Base-by-base conservation (phyloP, 2,888 invertebrate genomes). In the Litoditis marina region DNA sequence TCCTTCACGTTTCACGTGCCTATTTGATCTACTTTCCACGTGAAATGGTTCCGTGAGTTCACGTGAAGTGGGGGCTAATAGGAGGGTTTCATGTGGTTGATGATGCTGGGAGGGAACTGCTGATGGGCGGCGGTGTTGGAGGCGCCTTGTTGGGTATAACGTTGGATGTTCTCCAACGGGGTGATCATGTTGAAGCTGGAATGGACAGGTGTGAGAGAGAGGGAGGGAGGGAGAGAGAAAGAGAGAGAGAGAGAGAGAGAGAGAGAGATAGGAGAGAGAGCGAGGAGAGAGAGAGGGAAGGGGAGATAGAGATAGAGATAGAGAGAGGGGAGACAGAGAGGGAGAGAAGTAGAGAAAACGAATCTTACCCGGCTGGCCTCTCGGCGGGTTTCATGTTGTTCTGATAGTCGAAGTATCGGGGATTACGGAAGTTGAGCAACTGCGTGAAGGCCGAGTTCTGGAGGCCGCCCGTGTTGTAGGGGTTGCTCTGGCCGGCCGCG, bases 161-260 rank as follows among this genome's bases (percentile, higher is more conserved):
- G 78, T 61, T 81, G 80, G 50, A 81, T 81, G 71, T 79, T 78
- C 65, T 81, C 81, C 65, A 81, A 63, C 22, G 81, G 81, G 3
- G 81, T 81, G 63, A 81, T 82, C 81, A 81, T 81, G 72, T 82
- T 81, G 78, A 81, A 81, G 47, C 78, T 79, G 69, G 46, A 49
- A 66, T 64, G 56, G 2, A 27, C 27, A n/a, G n/a, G n/a, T n/a
- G n/a, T n/a, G n/a, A n/a, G 19, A 13, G 8, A 16, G n/a, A 19
- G 19, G 19, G 47, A 47, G 11, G 19, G 19, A 19, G 19, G 13
- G 8, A 8, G 19, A 47, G 19, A 19, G 19, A 13, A 13, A 8
- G 11, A 47, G 19, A 47, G 19, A 47, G n/a, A n/a, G n/a, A n/a
- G n/a, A n/a, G n/a, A n/a, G n/a, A n/a, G n/a, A n/a, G n/a, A n/a